phyloP scores from a whole-genome alignment of 1,140 invertebrate species.

The Microvelia longipes region DNA sequence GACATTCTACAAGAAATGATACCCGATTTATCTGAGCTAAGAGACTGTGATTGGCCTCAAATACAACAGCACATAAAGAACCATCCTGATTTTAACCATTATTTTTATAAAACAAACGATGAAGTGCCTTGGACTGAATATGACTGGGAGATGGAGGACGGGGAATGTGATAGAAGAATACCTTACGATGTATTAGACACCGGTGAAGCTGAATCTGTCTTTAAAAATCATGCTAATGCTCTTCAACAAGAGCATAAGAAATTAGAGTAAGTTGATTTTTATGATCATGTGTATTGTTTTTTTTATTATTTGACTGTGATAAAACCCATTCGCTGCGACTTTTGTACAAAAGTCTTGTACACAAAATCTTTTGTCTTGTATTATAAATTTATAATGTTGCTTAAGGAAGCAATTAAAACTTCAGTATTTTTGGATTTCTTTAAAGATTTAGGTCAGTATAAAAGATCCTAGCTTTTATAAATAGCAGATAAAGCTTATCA shows the following conservation, averaged over 20 bases:
- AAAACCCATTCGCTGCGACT: too few relatives aligned
- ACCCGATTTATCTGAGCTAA: conserved; percentile 59
- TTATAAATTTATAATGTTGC: too few relatives aligned
- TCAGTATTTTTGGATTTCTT: too few relatives aligned
- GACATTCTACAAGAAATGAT: conserved; percentile 66
- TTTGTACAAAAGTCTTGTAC: too few relatives aligned
- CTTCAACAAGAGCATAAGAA: conserved; percentile 79
- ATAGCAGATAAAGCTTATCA: too few relatives aligned
- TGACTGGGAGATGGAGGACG: conserved; percentile 45
- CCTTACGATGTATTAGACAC: conserved; percentile 83
- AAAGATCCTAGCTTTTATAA: too few relatives aligned
- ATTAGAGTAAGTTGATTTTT: conserved; percentile 55
- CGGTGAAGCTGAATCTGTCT: conserved; percentile 77
- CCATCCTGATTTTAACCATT: conserved; percentile 76
- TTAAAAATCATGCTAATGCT: conserved; percentile 77
- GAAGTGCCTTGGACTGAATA: conserved; percentile 65
- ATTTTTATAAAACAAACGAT: conserved; percentile 72
- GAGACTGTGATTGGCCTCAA: conserved; percentile 67
- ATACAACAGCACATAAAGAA: conserved; percentile 66
- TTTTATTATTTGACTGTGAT: too few relatives aligned
- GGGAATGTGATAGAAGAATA: conserved; percentile 49
- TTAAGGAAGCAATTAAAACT: too few relatives aligned
- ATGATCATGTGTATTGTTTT: not conserved
- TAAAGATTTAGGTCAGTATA: too few relatives aligned
- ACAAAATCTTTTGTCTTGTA: too few relatives aligned